These are phyloP conservation scores for Tribolium castaneum DNA, from an alignment of 1,140 invertebrate species.

Conservation along the genomic window DNA sequence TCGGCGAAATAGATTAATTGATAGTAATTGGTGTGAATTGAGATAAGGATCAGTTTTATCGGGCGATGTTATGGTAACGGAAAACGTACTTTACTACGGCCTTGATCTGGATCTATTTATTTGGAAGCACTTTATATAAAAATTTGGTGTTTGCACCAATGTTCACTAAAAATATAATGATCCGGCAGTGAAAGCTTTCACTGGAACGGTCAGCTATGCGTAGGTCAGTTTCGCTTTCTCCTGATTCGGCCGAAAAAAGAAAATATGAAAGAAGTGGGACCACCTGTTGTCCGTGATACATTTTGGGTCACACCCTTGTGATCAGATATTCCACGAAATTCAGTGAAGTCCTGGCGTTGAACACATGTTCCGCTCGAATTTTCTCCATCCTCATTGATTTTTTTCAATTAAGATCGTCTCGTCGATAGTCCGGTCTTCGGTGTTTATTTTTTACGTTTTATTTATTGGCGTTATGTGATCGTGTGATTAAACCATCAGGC, in stretches of 20 bases:
- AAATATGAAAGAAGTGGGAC: constrained; percentile 29
- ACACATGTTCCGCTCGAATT: constrained; percentile 26
- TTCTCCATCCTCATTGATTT: constrained; percentile 37
- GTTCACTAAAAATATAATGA: neutral
- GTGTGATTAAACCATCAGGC: constrained; percentile 16
- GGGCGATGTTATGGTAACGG: neutral
- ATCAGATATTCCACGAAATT: constrained; percentile 42
- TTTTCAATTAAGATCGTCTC: constrained; percentile 36
- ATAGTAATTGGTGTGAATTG: constrained; percentile 6
- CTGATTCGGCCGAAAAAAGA: constrained; percentile 17
- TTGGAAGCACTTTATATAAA: neutral
- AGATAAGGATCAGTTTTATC: constrained; percentile 16
- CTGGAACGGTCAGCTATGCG: neutral
- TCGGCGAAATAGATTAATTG: neutral
- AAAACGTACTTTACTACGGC: neutral
- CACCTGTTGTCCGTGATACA: constrained; percentile 42
- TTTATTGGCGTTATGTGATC: neutral
- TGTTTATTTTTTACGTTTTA: neutral
- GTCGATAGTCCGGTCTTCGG: neutral
- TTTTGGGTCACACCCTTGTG: constrained; percentile 38
- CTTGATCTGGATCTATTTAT: neutral
- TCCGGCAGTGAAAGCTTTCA: neutral
- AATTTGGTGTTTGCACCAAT: neutral
- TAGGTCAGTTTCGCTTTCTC: constrained; percentile 18
- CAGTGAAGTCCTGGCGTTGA: neutral